These are phyloP conservation scores for Flabesymbios commensalis DNA, from an alignment of 2,888 invertebrate species.

Conservation along the genomic window DNA sequence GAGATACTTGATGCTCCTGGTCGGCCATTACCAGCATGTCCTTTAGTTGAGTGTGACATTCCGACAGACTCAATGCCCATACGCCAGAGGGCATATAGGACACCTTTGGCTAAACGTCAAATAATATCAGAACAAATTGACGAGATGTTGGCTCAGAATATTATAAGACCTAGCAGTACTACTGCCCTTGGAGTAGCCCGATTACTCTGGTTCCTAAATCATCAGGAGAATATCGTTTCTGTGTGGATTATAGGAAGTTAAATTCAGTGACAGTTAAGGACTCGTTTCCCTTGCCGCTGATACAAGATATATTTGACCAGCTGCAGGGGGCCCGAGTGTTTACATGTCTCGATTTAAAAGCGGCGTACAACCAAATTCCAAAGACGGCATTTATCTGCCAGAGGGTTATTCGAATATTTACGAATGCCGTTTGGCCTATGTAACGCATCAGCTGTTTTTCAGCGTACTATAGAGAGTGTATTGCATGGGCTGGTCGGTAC, in stretches of 20 bases:
- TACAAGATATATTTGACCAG: background rate
- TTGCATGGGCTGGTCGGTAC: background rate
- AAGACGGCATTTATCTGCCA: constrained; percentile 1
- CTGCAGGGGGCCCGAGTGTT: background rate
- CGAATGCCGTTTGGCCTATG: background rate
- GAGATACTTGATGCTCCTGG: too few species aligned
- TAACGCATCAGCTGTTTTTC: background rate
- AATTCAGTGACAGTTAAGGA: background rate
- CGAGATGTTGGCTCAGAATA: too few species aligned
- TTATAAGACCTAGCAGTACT: too few species aligned
- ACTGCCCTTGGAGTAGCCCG: too few species aligned
- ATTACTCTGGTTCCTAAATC: too few species aligned
- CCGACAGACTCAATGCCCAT: too few species aligned
- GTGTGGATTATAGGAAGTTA: constrained; percentile 3
- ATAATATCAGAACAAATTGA: too few species aligned
- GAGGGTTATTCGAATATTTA: background rate
- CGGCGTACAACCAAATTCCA: constrained; percentile 1
- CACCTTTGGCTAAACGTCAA: too few species aligned
- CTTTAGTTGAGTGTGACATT: too few species aligned
- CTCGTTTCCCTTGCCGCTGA: background rate
- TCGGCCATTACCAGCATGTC: too few species aligned
- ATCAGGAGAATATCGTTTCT: too few species aligned
- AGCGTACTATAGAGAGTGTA: background rate
- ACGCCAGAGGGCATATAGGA: too few species aligned
- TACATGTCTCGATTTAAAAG: background rate